Base-by-base conservation (phyloP, 2,888 invertebrate genomes). In the Hydriomena furcata region DNA sequence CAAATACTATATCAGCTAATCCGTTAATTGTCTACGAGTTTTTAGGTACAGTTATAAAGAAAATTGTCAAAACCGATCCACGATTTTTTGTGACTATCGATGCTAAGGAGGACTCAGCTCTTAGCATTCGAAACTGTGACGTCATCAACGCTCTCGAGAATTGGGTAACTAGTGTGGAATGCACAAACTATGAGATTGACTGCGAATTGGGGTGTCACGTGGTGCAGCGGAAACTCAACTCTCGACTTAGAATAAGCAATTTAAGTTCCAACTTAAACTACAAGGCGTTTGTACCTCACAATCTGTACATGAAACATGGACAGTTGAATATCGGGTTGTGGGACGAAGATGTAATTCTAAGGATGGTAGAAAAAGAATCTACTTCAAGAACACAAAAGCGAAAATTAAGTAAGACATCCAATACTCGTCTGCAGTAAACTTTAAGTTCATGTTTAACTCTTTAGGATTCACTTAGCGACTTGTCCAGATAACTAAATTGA, bases 131-230 rank as follows among this genome's bases (percentile, higher is more conserved):
- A 1, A 25, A 47, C 8, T 20, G 21, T 13, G 21, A 7, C 0
- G 23, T 47, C 7, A 7, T 34, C 20, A 8, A 21, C 1, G n/a
- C 47, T 7, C 12, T 47, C 0, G 8, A 27, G 23, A 5, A 7
- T 4, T 47, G 47, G 38, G 34, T 40, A 7, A 27, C 32, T 1
- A 34, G 13, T 5, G 34, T 21, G 1, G 36, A 34, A 37, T 4
- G 7, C 4, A 24, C 38, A 1, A 17, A 28, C 4, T 47, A 40
- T 10, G 40, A 21, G 8, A 47, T 47, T 1, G 34, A 47, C 5
- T 47, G 36, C 28, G 40, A 21, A 2, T n/a, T 40, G 1, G 47
- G 40, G n/a, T 47, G 47, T 28, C 27, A 47, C 13, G 27, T 47
- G 8, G 47, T 40, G 0, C 40, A 47, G 20, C n/a, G 13, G 7